Percentiles rank a stretch among this genome's conserved stretches.
Conservation (phyloP, 2,888 invertebrate genomes). For the Melipona bicolor region DNA sequence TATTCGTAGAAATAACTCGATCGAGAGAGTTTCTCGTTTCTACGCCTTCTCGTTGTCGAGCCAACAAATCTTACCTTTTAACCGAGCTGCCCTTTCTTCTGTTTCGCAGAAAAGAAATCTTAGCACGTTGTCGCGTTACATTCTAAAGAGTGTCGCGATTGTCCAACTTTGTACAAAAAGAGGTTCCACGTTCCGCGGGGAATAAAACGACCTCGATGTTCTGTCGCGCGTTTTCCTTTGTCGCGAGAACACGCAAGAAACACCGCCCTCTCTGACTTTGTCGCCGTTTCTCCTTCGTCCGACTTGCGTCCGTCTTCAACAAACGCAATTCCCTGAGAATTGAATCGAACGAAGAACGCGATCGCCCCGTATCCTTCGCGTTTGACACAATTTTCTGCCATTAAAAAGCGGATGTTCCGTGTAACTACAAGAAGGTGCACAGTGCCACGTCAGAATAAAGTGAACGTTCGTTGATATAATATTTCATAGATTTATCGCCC, state of each 20-base stretch:
- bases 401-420: background rate
- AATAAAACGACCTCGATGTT: slow-evolving; percentile 37
- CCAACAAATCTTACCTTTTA: background rate
- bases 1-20: background rate
- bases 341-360: background rate
- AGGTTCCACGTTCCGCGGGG: slow-evolving; percentile 1
- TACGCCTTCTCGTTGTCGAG: background rate
- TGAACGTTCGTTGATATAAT: too few relatives aligned
- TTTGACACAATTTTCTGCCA: background rate
- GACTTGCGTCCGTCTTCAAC: background rate
- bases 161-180: slow-evolving; percentile 9
- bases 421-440: too few relatives aligned
- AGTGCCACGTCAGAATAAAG: too few relatives aligned
- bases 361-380: background rate
- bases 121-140: background rate
- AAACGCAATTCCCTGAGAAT: background rate
- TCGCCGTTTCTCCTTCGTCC: background rate
- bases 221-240: slow-evolving; percentile 14
- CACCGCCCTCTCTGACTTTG: background rate
- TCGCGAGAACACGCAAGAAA: background rate
- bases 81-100: slow-evolving; percentile 17
- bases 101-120: slow-evolving; percentile 4
- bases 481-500: too few relatives aligned
- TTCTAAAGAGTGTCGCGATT: slow-evolving; percentile 19
- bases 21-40: too few relatives aligned